These are phyloP conservation scores for Rhinogobius similis DNA, from an alignment of 2,113 vertebrate genomes.

Conservation along the genomic window DNA sequence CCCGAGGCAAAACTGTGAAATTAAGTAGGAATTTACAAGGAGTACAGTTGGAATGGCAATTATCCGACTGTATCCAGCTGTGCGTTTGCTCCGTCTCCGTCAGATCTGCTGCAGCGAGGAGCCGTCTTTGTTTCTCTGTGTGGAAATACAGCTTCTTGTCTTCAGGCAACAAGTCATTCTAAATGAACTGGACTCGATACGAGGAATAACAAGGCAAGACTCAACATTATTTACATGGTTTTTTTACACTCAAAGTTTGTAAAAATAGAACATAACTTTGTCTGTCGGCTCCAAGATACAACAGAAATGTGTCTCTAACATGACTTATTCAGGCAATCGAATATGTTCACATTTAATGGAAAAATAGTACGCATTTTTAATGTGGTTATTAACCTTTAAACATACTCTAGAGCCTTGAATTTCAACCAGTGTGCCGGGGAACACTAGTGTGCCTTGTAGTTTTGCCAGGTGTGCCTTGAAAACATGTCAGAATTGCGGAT, in stretches of 20 bases:
- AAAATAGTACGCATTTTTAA: too few relatives aligned
- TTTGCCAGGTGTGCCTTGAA: too few relatives aligned
- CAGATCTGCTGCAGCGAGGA: background rate
- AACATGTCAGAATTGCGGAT: too few relatives aligned
- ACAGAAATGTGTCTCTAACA: background rate
- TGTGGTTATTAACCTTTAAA: too few relatives aligned
- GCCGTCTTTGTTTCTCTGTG: background rate
- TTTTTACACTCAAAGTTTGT: background rate
- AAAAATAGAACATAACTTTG: background rate
- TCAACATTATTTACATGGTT: background rate
- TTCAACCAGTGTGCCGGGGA: too few relatives aligned
- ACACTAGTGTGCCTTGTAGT: too few relatives aligned
- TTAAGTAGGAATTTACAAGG: background rate
- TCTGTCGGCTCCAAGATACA: background rate
- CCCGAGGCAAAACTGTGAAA: constrained; percentile 1
- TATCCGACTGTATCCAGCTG: background rate
- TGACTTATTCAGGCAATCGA: background rate
- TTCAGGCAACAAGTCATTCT: background rate
- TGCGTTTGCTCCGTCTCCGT: background rate
- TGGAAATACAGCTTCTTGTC: background rate
- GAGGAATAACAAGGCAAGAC: background rate
- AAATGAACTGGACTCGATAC: background rate
- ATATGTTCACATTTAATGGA: too few relatives aligned
- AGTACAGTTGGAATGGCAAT: constrained; percentile 4
- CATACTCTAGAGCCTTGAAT: too few relatives aligned